Conservation (phyloP, 2,113 vertebrate species). For the human region GRCh38 chr22:40101501-40102000, state of each 20-base stretch:
- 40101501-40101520: not conserved
- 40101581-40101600: not conserved
- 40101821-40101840: slow-evolving; percentile 58
- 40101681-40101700: not conserved
- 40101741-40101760: slow-evolving; percentile 19
- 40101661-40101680: not conserved
- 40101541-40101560: not conserved
- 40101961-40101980: slow-evolving; percentile 69
- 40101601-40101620: not conserved
- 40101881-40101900: slow-evolving; percentile 52
- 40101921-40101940: slow-evolving; percentile 62
- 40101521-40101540: not conserved
- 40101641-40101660: slow-evolving; percentile 34
- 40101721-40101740: slow-evolving; percentile 13
- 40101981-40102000: slow-evolving; percentile 63
- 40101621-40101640: slow-evolving; percentile 11
- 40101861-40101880: slow-evolving; percentile 36
- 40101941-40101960: slow-evolving; percentile 43
- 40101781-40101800: slow-evolving; percentile 38
- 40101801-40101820: slow-evolving; percentile 49
- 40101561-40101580: not conserved
- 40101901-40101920: slow-evolving; percentile 58
- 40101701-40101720: slow-evolving; percentile 45
- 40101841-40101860: slow-evolving; percentile 40
- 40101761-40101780: slow-evolving; percentile 40